A percentile compares a stretch with the other conserved stretches of the same genome.
Evolutionary conservation across 2,113 vertebrate species (phyloP).

Genomic region (Okapia johnstoni): DNA sequence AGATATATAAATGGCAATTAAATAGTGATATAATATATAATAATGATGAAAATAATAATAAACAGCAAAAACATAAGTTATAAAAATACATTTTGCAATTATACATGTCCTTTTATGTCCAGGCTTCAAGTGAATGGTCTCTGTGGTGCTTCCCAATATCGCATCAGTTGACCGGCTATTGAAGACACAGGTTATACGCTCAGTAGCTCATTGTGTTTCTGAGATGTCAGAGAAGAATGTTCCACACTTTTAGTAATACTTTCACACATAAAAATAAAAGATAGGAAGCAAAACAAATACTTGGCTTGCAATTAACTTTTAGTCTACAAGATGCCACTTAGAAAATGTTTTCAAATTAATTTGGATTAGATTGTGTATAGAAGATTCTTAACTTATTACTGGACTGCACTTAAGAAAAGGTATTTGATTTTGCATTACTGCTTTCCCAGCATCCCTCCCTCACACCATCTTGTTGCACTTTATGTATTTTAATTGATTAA

Average conservation of each 20-base stretch:
- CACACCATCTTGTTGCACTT: background rate
- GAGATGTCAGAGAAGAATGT: background rate
- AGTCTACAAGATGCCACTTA: background rate
- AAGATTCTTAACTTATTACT: background rate
- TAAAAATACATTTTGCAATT: background rate
- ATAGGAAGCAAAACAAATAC: background rate
- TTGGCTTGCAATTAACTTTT: background rate
- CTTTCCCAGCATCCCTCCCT: background rate
- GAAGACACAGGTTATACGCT: accelerated
- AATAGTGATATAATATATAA: background rate
- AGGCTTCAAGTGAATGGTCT: background rate
- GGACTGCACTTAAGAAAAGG: background rate
- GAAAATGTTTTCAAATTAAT: background rate
- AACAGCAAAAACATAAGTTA: background rate
- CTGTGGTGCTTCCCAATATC: accelerated
- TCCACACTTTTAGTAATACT: background rate
- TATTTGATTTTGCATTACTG: background rate
- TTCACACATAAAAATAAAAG: too few species aligned
- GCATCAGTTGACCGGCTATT: accelerated
- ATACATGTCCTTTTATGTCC: background rate
- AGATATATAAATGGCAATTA: background rate
- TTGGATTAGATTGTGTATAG: background rate
- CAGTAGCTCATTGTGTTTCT: background rate
- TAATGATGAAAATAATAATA: too few species aligned
- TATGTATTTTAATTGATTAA: background rate